Base-by-base conservation (phyloP, 2,797 vertebrate genomes). In the Scolopax bukidnonensis region DNA sequence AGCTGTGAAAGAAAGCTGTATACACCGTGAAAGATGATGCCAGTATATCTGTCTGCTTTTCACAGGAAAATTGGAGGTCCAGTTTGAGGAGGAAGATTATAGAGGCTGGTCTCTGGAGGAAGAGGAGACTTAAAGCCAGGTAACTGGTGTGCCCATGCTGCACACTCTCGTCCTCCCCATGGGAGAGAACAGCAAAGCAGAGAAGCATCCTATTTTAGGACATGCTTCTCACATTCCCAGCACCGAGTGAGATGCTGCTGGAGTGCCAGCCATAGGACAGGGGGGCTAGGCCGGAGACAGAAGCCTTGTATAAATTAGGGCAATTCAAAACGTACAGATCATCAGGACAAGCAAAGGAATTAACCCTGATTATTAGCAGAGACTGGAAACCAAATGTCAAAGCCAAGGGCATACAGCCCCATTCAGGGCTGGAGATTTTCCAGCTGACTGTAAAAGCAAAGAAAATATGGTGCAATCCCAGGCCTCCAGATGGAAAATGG, bases 311-410 rank as follows among this genome's bases (percentile, higher is more conserved):
- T 65, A 91, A 93, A 94, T 91, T 76, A 93, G 87, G 59, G 79
- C 40, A 84, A 92, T 82, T 86, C 91, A 84, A 94, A 97, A 56
- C 33, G 41, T 77, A 74, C 60, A 87, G 30, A 87, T 81, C 70
- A 69, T 71, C 0, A 0, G 56, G 63, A 79, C 76, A 94, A 84
- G 83, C 56, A 77, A 89, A 95, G 87, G 71, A 95, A 95, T 96
- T 96, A 96, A 95, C 89, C 77, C 50, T 84, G 79, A 83, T 95
- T 95, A 93, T 71, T 89, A 90, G 43, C 25, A 7, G 89, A 92
- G 89, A 96, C 79, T 91, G 85, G 80, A 93, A 93, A 87, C 60
- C 77, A 91, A 95, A 95, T 87, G 89, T 89, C 92, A 95, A 96
- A 95, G 77, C 65, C 92, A 96, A 95, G 87, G 94, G 81, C 85